Percentiles rank a stretch among this genome's conserved stretches.
Evolutionary conservation across 1,140 invertebrate genomes (phyloP).

Genomic region (Hylaeus anthracinus): DNA sequence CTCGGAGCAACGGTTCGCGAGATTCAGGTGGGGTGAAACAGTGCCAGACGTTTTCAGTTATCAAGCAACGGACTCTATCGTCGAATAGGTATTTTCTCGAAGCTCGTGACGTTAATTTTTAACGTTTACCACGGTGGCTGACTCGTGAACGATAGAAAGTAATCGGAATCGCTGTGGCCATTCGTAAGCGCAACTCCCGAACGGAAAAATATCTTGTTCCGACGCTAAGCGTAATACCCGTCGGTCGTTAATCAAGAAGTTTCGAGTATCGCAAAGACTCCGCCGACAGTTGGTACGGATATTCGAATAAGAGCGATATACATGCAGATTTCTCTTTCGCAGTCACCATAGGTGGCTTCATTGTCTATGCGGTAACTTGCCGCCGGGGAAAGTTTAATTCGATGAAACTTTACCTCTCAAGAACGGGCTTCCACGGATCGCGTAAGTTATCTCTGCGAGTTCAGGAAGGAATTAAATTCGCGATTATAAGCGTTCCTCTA

Average conservation of each 20-base stretch:
- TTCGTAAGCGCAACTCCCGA: no score
- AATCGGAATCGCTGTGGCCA: no score
- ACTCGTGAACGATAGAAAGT: no score
- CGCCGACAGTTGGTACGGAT: constrained; percentile 18
- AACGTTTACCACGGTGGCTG: no score
- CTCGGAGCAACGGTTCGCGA: no score
- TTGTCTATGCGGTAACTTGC: constrained; percentile 42
- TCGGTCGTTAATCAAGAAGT: constrained; percentile 8
- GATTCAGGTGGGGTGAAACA: no score
- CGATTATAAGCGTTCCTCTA: constrained; percentile 20
- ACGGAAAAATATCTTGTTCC: no score
- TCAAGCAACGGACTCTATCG: no score
- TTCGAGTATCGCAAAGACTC: constrained; percentile 9
- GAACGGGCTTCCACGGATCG: constrained; percentile 28
- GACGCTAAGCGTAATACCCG: background rate
- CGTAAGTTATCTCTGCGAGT: constrained; percentile 16
- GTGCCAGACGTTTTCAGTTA: no score
- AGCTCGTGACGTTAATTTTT: no score
- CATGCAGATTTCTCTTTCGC: constrained; percentile 56
- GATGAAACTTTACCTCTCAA: constrained; percentile 39
- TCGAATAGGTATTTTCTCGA: no score
- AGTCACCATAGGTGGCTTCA: constrained; percentile 44
- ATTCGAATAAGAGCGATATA: constrained; percentile 59
- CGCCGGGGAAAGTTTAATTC: constrained; percentile 56
- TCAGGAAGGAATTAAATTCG: constrained; percentile 42